These are phyloP conservation scores for Sitodiplosis mosellana DNA, from an alignment of 1,140 invertebrate genomes.

Conservation along the genomic window DNA sequence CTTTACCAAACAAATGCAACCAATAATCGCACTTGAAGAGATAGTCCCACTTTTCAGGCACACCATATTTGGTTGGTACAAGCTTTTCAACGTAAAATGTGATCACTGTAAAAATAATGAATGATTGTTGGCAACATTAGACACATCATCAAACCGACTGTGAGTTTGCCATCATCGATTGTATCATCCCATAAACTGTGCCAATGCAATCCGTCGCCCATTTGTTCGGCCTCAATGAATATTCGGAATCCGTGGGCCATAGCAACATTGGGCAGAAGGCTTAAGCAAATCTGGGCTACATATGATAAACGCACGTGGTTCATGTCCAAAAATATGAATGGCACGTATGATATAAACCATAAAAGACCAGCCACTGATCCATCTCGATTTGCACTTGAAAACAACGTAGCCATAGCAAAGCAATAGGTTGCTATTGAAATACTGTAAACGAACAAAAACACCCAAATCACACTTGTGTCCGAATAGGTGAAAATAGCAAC, in stretches of 20 bases:
- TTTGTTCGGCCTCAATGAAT: conserved; percentile 41
- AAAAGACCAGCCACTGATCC: conserved; percentile 35
- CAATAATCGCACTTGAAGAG: conserved; percentile 37
- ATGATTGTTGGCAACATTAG: conserved; percentile 42
- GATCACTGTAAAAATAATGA: conserved; percentile 37
- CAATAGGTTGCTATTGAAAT: conserved; percentile 34
- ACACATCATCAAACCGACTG: conserved; percentile 36
- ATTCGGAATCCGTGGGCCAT: conserved; percentile 53
- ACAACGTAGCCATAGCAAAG: conserved; percentile 42
- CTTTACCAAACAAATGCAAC: too few relatives aligned
- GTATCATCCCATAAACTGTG: conserved; percentile 37
- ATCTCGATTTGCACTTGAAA: conserved; percentile 31
- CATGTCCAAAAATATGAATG: conserved; percentile 17
- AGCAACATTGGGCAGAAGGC: conserved; percentile 44
- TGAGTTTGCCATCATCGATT: conserved; percentile 45
- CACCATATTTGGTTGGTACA: conserved; percentile 43
- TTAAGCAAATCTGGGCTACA: background rate
- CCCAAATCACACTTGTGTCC: conserved; percentile 23
- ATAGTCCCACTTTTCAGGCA: conserved; percentile 49
- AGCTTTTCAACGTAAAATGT: conserved; percentile 53
- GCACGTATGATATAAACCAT: conserved; percentile 34
- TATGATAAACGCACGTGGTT: background rate
- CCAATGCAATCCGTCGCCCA: conserved; percentile 37
- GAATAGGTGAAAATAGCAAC: conserved; percentile 15
- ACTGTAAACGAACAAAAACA: conserved; percentile 27